Base-by-base conservation (phyloP, 64 coral and sea anemone genomes). In the Actinia equina region DNA sequence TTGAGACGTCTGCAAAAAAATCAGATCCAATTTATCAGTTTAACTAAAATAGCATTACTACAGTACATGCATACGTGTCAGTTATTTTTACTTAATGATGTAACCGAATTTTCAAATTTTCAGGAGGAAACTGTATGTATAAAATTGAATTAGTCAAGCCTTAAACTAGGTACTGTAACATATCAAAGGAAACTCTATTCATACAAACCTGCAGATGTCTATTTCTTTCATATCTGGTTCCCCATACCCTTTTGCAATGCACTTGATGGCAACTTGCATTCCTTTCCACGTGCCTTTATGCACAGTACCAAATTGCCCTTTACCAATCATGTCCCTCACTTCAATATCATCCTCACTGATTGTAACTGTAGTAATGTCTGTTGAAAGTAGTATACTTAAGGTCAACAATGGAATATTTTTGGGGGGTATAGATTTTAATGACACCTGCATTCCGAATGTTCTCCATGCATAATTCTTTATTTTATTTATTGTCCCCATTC, bases 241-340 rank as follows among this genome's bases (percentile, higher is more conserved):
- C 2, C 60, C 88, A 84, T 89, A 89, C 11, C 88, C 81, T 41
- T 71, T 82, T 51, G 88, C 58, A 79, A 89, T 70, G 13, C 82
- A 79, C 60, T 89, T 89, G 7, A 82, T 23, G 22, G 88, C 88
- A 19, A 89, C 88, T 71, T 89, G 88, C 57, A 89, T 69, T 17
- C 88, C 88, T 6, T 89, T 89, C 81, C 88, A 89, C 1, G 17
- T 54, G 20, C 12, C 88, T 17, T 84, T 89, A 25, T 71, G 80
- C 18, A 84, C 88, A 8, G 6, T 30, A 3, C 88, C 62, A 74
- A 84, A 83, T 51, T 83, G 41, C 6, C 88, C 81, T 53, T 71
- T 89, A 2, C 80, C 88, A 89, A 89, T 74, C 22, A 71, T 55
- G 1, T 70, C 77, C 20, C 42, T 57, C 3, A 83, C 6, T n/a